phyloP scores from a whole-genome alignment of 2,888 invertebrate species.

The Helicoverpa assulta region DNA sequence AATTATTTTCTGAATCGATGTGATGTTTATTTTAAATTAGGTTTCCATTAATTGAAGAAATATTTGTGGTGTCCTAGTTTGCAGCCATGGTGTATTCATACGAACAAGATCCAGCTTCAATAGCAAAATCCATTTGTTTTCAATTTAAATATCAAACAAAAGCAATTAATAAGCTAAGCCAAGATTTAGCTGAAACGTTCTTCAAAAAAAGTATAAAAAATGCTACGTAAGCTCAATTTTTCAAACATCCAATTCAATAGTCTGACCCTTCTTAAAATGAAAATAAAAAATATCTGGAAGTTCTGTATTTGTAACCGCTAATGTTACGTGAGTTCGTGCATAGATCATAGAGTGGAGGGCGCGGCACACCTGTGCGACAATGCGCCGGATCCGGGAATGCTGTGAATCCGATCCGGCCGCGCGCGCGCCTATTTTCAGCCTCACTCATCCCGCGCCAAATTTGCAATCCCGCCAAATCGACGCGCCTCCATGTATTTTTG shows the following conservation, averaged over 20 bases:
- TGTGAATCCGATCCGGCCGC: slow-evolving; percentile 87
- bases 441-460: slow-evolving; percentile 87
- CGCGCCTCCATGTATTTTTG: slow-evolving; percentile 86
- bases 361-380: slow-evolving; percentile 75
- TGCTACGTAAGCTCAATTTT: background rate
- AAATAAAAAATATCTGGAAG: background rate
- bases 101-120: background rate
- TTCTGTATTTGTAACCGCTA: background rate
- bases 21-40: background rate
- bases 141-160: background rate
- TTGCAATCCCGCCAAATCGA: slow-evolving; percentile 88
- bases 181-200: background rate
- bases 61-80: background rate
- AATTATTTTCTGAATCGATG: background rate
- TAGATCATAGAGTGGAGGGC: slow-evolving; percentile 3
- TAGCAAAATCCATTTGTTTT: background rate
- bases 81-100: background rate
- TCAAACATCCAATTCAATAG: background rate
- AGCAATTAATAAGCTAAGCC: background rate
- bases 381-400: slow-evolving; percentile 80
- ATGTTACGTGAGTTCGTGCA: background rate
- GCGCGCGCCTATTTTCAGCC: slow-evolving; percentile 84
- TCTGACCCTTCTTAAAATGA: background rate
- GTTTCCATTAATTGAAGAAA: background rate
- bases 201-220: background rate